Evolutionary conservation across 1,140 invertebrate genomes (phyloP).

Genomic region (Apis mellifera): DNA sequence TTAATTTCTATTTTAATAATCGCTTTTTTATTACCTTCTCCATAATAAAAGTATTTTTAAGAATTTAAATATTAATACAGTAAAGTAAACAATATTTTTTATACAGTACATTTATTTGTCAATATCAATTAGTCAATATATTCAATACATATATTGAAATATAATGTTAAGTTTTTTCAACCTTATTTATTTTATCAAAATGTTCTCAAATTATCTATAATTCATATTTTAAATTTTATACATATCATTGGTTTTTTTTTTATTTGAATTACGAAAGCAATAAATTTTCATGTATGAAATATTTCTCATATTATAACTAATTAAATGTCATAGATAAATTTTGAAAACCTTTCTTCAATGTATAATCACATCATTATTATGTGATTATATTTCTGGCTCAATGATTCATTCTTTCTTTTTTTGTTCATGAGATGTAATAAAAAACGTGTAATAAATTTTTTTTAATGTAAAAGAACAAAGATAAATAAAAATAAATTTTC

Average conservation of each 20-base stretch:
- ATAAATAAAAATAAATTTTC: background rate
- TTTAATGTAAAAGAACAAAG: background rate
- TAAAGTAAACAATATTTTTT: no score
- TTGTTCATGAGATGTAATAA: background rate
- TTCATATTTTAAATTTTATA: background rate
- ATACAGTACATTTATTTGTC: no score
- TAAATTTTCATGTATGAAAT: background rate
- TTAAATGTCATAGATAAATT: background rate
- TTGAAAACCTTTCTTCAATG: background rate
- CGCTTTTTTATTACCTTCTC: background rate
- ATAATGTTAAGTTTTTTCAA: no score
- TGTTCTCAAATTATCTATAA: background rate
- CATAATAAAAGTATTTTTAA: no score
- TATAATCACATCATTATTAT: background rate
- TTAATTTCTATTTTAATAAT: background rate
- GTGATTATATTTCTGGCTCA: no score
- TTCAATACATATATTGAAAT: no score
- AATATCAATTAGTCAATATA: no score
- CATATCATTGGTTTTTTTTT: background rate
- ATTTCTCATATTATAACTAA: background rate
- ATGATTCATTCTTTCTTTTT: background rate
- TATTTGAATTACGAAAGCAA: background rate
- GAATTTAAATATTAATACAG: no score
- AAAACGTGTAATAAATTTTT: background rate
- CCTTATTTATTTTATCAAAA: background rate